phyloP scores from a whole-genome alignment of 2,888 invertebrate genomes.

The Cylloceria caligata region DNA sequence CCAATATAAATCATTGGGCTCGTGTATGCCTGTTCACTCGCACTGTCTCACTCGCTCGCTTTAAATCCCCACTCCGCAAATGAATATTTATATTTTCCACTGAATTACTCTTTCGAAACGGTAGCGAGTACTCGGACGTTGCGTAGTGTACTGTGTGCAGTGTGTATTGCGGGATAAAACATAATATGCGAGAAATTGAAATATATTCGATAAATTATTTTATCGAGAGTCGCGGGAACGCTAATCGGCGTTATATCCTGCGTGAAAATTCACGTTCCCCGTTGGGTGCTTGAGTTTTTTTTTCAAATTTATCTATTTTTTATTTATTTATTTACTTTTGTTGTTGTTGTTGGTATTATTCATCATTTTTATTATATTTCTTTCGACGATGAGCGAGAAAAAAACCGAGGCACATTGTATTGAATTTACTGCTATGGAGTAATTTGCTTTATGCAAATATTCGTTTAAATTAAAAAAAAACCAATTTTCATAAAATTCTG shows the following conservation, averaged over 20 bases:
- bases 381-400: constrained; percentile 47
- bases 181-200: constrained; percentile 84
- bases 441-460: constrained; percentile 22
- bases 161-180: constrained; percentile 68
- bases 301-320: constrained; percentile 30
- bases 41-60: constrained; percentile 64
- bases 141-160: constrained; percentile 50
- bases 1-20: constrained; percentile 82
- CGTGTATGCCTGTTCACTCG: constrained; percentile 62
- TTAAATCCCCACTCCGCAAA: constrained; percentile 80
- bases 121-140: constrained; percentile 62
- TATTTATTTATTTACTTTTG: constrained; percentile 42
- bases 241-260: constrained; percentile 81
- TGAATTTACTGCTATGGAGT: not conserved
- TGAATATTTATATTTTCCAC: constrained; percentile 85
- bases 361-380: constrained; percentile 54
- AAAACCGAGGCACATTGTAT: too few species aligned
- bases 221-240: constrained; percentile 80
- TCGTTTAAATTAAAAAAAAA: too few species aligned
- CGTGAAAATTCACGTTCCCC: constrained; percentile 65
- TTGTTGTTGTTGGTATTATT: constrained; percentile 49
- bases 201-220: constrained; percentile 84
- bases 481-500: not conserved
- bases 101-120: constrained; percentile 84
- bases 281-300: constrained; percentile 38